phyloP scores from a whole-genome alignment of 2,797 vertebrate genomes.

The Falco concolor region DNA sequence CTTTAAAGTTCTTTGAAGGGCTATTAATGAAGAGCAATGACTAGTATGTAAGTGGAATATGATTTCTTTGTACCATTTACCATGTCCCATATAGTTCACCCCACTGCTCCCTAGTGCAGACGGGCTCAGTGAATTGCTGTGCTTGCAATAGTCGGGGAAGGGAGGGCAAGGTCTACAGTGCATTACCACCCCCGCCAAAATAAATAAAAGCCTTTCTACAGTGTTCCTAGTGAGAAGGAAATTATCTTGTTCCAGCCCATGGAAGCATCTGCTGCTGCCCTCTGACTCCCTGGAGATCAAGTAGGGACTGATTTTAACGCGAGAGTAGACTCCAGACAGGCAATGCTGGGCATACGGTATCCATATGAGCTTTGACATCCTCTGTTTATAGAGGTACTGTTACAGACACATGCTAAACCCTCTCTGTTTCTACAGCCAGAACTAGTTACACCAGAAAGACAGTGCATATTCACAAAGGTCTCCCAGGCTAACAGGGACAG shows the following conservation, averaged over 20 bases:
- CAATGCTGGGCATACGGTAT: not conserved
- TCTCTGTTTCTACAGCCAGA: not conserved
- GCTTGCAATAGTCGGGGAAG: not conserved
- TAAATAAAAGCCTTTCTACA: not conserved
- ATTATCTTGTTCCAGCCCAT: not conserved
- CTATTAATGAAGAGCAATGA: not conserved
- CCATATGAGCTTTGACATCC: not conserved
- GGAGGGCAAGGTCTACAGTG: not conserved
- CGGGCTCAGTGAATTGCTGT: not conserved
- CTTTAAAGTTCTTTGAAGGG: not conserved
- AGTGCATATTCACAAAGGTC: not conserved
- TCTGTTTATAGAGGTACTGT: not conserved
- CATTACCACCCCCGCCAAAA: not conserved
- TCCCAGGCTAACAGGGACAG: not conserved
- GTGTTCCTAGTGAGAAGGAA: not conserved
- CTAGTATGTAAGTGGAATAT: not conserved
- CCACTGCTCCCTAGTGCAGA: not conserved
- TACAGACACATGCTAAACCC: not conserved
- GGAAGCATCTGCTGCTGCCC: not conserved
- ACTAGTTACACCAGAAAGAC: not conserved
- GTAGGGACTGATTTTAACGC: not conserved
- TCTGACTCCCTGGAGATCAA: not conserved
- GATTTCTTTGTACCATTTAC: not conserved
- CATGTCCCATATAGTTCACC: not conserved
- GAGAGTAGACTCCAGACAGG: not conserved